Conservation (phyloP, 2,113 vertebrate species). For the Tichodroma muraria region DNA sequence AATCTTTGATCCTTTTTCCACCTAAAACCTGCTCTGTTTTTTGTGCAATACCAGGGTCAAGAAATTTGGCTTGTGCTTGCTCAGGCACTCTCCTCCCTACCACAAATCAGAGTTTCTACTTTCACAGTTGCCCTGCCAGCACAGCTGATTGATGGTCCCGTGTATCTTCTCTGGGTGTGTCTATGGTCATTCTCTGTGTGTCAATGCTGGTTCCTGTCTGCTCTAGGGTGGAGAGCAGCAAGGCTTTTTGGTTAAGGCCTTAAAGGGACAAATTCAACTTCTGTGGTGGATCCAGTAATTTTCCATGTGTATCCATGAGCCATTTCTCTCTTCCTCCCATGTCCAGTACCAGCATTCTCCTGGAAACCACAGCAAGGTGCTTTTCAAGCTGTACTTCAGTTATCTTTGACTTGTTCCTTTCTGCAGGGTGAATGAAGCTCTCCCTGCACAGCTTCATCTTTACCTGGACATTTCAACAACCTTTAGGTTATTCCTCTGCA, state of each 20-base stretch:
- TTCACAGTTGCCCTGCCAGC: not conserved
- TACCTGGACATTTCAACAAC: not conserved
- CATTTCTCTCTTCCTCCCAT: not conserved
- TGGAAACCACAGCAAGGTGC: not conserved
- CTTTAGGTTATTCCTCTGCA: not conserved
- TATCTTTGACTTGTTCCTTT: not conserved
- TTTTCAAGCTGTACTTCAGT: not conserved
- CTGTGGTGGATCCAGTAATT: not conserved
- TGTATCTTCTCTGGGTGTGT: not conserved
- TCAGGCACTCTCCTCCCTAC: not conserved
- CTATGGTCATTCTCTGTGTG: no score
- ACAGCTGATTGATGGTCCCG: not conserved
- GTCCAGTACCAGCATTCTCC: not conserved
- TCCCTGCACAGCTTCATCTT: not conserved
- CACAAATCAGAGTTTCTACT: not conserved
- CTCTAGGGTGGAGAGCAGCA: not conserved
- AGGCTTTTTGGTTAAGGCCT: not conserved
- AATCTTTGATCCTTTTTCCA: not conserved
- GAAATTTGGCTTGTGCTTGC: not conserved
- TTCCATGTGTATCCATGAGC: not conserved
- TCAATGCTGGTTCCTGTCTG: not conserved
- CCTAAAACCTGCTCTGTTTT: not conserved
- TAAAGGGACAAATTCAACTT: not conserved
- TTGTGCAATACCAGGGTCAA: not conserved
- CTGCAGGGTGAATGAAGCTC: not conserved